phyloP scores from a whole-genome alignment of 2,113 vertebrate genomes.

The Lepidothrix coronata region DNA sequence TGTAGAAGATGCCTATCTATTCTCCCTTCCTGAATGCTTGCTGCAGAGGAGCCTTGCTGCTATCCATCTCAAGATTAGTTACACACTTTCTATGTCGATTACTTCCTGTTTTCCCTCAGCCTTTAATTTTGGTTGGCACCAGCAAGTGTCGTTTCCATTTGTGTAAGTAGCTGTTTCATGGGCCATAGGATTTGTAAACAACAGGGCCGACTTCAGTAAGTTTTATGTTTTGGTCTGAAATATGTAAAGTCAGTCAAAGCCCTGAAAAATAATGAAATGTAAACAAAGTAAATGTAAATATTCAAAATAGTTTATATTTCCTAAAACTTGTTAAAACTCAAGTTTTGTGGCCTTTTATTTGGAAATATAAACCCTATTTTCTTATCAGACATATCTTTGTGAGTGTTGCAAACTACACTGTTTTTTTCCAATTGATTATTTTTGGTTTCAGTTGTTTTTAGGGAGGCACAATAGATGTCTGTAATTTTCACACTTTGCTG shows the following conservation, averaged over 20 bases:
- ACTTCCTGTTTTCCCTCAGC: slow-evolving; percentile 28
- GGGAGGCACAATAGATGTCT: neutral
- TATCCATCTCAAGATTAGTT: slow-evolving; percentile 24
- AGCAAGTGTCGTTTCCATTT: slow-evolving; percentile 12
- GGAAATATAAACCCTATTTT: neutral
- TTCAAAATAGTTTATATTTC: neutral
- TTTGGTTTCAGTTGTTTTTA: neutral
- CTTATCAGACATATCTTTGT: neutral
- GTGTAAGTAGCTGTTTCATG: neutral
- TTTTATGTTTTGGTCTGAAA: neutral
- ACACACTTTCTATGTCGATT: slow-evolving; percentile 26
- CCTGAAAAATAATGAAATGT: neutral
- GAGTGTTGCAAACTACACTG: neutral
- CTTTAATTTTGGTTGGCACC: slow-evolving; percentile 30
- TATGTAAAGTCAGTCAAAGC: neutral
- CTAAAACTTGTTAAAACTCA: neutral
- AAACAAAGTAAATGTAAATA: neutral
- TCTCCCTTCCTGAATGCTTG: slow-evolving; percentile 1
- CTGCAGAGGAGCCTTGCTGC: slow-evolving; percentile 1
- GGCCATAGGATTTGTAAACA: neutral
- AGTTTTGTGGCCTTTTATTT: neutral
- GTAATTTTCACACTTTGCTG: slow-evolving; percentile 32
- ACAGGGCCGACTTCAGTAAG: rapidly evolving
- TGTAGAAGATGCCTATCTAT: slow-evolving; percentile 33
- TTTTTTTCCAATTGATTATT: slow-evolving; percentile 9